Percentiles rank a stretch among this genome's conserved stretches.
Evolutionary conservation across 2,113 vertebrate genomes (phyloP).

Genomic region (Archilochus colubris): DNA sequence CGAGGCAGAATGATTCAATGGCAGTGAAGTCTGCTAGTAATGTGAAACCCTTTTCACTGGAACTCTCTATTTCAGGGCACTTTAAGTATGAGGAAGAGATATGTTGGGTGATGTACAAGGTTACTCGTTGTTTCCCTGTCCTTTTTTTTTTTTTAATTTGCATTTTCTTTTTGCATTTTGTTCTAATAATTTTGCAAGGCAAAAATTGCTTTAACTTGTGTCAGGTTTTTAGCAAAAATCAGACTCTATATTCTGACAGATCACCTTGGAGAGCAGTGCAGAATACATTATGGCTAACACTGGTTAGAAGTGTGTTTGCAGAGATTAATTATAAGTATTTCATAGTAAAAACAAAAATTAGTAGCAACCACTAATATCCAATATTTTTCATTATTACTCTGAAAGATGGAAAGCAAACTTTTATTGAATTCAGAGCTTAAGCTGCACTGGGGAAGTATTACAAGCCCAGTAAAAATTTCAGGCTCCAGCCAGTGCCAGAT

Average conservation of each 20-base stretch:
- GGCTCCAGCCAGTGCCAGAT: background rate
- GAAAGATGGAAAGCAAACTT: background rate
- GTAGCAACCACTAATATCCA: background rate
- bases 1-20: background rate
- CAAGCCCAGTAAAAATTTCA: background rate
- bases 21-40: background rate
- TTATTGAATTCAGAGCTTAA: background rate
- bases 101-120: background rate
- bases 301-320: background rate
- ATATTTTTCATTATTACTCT: background rate
- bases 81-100: background rate
- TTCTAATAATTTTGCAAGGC: background rate
- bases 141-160: background rate
- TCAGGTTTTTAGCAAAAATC: background rate
- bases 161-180: background rate
- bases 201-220: background rate
- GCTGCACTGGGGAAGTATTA: background rate
- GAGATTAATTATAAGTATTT: background rate
- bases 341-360: background rate
- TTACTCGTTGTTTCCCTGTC: background rate
- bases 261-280: background rate
- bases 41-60: background rate
- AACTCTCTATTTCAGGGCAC: background rate
- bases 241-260: background rate
- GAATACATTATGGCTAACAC: background rate